Conservation (phyloP, 1,140 invertebrate genomes). For the Thalassaphorura encarpata region DNA sequence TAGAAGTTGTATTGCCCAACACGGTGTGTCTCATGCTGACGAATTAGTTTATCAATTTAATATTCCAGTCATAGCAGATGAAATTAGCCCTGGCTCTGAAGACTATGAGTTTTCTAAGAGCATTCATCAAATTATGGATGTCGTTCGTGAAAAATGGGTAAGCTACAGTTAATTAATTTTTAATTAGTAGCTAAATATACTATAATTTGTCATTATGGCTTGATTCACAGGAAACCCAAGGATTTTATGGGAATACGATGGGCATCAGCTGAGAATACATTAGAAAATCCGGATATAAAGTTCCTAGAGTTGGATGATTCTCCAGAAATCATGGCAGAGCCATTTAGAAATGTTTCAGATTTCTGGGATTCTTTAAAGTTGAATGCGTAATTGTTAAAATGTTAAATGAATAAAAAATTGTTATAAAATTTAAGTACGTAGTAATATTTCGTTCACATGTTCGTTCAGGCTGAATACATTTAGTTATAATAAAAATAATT, state of each 20-base stretch:
- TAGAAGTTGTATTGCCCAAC: background rate
- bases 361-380: background rate
- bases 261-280: background rate
- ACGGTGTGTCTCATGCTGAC: background rate
- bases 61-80: background rate
- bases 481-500: too few species aligned
- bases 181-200: background rate
- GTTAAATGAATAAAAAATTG: too few species aligned
- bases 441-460: too few species aligned
- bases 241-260: background rate
- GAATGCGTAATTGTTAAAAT: too few species aligned
- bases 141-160: constrained; percentile 4
- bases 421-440: too few species aligned
- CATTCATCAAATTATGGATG: background rate
- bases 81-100: constrained; percentile 1
- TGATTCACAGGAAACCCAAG: background rate
- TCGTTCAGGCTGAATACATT: too few species aligned
- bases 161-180: background rate
- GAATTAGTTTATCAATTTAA: constrained; percentile 1
- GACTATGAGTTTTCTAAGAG: constrained; percentile 1
- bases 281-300: too few species aligned
- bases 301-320: background rate
- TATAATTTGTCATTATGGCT: background rate
- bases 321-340: background rate
- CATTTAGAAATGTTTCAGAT: background rate